These are phyloP conservation scores for Cerceris ruficornis DNA, from an alignment of 2,888 invertebrate species.

Conservation along the genomic window DNA sequence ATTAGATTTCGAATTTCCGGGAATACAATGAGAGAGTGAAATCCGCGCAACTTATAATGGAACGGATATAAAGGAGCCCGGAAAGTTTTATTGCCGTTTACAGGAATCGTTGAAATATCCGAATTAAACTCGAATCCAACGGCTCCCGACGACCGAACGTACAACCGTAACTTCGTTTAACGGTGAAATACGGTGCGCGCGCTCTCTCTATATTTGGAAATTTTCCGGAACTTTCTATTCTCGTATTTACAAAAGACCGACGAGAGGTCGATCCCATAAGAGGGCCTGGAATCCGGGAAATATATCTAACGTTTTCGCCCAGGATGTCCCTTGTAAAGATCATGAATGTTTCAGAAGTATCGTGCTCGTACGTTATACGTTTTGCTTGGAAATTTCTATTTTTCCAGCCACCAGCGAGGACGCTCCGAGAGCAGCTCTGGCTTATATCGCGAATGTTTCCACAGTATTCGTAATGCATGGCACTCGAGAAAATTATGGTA, in stretches of 20 bases:
- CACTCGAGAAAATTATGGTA: constrained; percentile 35
- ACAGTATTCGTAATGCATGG: constrained; percentile 40
- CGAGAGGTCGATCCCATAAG: neutral
- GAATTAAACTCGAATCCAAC: constrained; percentile 6
- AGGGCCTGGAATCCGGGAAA: neutral
- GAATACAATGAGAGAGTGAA: constrained; percentile 7
- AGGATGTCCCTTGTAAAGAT: constrained; percentile 7
- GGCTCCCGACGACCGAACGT: neutral
- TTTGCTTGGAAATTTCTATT: constrained; percentile 37
- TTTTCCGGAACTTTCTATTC: too few relatives aligned
- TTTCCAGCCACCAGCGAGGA: constrained; percentile 24
- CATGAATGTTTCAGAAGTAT: constrained; percentile 43
- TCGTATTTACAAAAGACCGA: neutral
- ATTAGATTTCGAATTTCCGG: constrained; percentile 19
- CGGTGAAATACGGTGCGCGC: neutral
- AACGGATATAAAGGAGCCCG: neutral
- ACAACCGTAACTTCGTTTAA: neutral
- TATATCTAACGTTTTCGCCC: neutral
- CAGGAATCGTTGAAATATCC: neutral
- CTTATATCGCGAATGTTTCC: constrained; percentile 42
- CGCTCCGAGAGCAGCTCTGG: neutral
- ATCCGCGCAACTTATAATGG: neutral
- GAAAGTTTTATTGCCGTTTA: neutral
- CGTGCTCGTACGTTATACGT: constrained; percentile 3
- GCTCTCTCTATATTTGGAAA: too few relatives aligned